Percentiles rank a stretch among this genome's conserved stretches.
Evolutionary conservation across 2,888 invertebrate genomes (phyloP).

Genomic region (Coelopa pilipes): DNA sequence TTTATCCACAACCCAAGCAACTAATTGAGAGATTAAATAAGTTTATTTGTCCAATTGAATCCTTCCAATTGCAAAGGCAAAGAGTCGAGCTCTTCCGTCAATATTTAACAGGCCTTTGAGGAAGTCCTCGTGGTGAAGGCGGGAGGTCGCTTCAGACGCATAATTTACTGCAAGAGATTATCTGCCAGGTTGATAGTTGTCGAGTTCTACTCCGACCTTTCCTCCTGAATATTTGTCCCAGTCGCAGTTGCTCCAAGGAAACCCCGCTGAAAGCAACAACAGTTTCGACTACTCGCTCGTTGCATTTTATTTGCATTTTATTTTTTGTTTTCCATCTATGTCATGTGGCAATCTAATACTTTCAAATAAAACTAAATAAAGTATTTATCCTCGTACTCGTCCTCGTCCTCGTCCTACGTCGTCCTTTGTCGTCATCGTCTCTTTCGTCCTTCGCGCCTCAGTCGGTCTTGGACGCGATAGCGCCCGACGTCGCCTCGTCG

Average conservation of each 20-base stretch:
- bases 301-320: slow-evolving; percentile 2
- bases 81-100: too few species aligned
- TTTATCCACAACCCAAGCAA: slow-evolving; percentile 17
- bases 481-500: neutral
- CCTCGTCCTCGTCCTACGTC: neutral
- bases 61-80: neutral
- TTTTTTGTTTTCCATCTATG: slow-evolving; percentile 2
- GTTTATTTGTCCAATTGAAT: slow-evolving; percentile 1
- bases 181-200: too few species aligned
- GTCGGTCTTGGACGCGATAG: neutral
- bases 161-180: too few species aligned
- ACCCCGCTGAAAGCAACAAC: neutral
- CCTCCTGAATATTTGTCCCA: neutral
- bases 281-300: slow-evolving; percentile 2
- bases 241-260: neutral
- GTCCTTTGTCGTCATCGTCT: neutral
- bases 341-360: neutral
- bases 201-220: too few species aligned
- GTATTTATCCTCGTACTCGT: neutral
- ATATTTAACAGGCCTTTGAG: too few species aligned
- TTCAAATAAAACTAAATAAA: slow-evolving; percentile 22
- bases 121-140: too few species aligned
- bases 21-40: slow-evolving; percentile 27
- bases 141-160: too few species aligned
- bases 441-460: neutral